Conservation (phyloP, 2,113 vertebrate genomes). For the Coracopsis vasa region DNA sequence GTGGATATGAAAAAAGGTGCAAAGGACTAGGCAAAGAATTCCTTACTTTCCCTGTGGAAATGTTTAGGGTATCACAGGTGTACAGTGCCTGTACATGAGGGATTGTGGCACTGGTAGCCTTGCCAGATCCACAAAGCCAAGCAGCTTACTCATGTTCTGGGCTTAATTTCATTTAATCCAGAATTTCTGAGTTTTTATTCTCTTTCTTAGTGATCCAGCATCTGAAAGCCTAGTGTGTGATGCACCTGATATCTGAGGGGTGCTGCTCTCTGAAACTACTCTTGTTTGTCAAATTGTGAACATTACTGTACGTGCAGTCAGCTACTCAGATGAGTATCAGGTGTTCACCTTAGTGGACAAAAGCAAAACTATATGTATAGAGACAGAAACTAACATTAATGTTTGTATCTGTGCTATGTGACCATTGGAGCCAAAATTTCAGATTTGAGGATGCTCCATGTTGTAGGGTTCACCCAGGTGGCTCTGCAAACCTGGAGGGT, state of each 20-base stretch:
- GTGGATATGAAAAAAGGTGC: neutral
- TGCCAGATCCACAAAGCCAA: neutral
- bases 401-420: neutral
- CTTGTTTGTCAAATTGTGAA: neutral
- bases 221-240: neutral
- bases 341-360: neutral
- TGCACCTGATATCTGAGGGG: neutral
- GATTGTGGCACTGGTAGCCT: neutral
- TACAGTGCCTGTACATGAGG: neutral
- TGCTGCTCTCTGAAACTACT: neutral
- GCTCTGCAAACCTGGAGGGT: neutral
- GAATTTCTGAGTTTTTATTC: neutral
- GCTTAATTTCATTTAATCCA: neutral
- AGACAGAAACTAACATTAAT: neutral
- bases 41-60: neutral
- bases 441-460: neutral
- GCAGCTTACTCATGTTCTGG: neutral
- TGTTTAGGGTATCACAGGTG: neutral
- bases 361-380: neutral
- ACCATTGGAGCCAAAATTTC: neutral
- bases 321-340: neutral
- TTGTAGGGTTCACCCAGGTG: neutral
- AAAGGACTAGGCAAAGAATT: neutral
- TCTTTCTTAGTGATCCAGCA: neutral
- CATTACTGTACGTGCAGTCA: neutral